Conservation (phyloP, 2,888 invertebrate species). For the Thymelicus lineola region DNA sequence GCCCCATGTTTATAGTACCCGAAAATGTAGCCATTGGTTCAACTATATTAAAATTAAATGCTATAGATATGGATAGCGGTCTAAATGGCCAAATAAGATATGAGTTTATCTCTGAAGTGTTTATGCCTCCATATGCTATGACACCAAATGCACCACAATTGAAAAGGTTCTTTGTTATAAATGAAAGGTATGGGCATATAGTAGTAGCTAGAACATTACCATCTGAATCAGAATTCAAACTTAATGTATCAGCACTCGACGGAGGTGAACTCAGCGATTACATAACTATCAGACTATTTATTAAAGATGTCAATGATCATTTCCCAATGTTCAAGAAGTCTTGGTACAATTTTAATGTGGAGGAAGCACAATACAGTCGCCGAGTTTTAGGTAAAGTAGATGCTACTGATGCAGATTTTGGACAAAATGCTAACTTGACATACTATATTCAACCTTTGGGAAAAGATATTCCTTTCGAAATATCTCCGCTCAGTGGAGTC, state of each 20-base stretch:
- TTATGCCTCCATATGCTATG: constrained; percentile 82
- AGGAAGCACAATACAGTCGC: constrained; percentile 91
- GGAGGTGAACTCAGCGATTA: constrained; percentile 90
- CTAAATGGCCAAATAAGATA: constrained; percentile 90
- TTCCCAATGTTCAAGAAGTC: constrained; percentile 92
- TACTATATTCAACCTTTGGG: constrained; percentile 86
- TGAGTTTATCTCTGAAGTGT: constrained; percentile 88
- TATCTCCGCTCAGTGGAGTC: constrained; percentile 88
- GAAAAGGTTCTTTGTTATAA: constrained; percentile 90
- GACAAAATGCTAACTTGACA: constrained; percentile 91
- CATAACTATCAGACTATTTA: constrained; percentile 88
- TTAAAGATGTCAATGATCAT: constrained; percentile 93
- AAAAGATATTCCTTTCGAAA: constrained; percentile 87
- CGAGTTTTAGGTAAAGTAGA: constrained; percentile 90
- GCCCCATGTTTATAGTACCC: constrained; percentile 88
- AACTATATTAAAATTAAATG: constrained; percentile 88
- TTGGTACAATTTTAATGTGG: constrained; percentile 92
- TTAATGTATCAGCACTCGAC: constrained; percentile 92
- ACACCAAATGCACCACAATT: constrained; percentile 75
- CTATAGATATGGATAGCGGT: constrained; percentile 90
- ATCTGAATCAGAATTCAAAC: constrained; percentile 90
- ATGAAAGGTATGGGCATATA: constrained; percentile 90
- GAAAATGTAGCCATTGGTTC: constrained; percentile 90
- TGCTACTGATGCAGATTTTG: constrained; percentile 92
- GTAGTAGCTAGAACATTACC: constrained; percentile 89